phyloP scores from a whole-genome alignment of 1,140 invertebrate genomes.

The Radopholus similis region DNA sequence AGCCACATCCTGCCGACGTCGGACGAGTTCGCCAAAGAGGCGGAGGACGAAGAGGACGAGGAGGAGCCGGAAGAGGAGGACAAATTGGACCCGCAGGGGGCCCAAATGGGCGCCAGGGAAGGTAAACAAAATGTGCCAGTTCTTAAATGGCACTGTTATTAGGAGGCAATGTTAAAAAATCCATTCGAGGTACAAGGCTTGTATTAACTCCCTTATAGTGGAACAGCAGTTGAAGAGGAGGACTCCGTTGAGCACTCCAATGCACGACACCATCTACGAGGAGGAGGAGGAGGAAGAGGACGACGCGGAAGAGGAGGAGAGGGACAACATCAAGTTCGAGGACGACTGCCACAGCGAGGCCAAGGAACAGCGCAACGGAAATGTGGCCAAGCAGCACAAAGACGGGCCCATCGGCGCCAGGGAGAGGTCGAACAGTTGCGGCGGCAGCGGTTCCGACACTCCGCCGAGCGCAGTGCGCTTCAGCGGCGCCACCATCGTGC shows the following conservation, averaged over 20 bases:
- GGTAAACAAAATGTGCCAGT: background rate
- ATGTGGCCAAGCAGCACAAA: background rate
- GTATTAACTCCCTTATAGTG: background rate
- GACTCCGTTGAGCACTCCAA: background rate
- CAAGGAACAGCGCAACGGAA: too few relatives aligned
- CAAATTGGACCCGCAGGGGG: background rate
- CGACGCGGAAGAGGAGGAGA: constrained; percentile 12
- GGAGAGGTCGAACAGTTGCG: background rate
- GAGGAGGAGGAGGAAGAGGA: constrained; percentile 15
- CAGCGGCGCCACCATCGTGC: background rate
- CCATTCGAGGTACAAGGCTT: too few relatives aligned
- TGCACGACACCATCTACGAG: constrained; percentile 13
- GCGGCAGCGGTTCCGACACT: background rate
- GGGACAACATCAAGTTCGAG: background rate
- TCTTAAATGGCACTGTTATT: too few relatives aligned
- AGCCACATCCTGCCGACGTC: constrained; percentile 59
- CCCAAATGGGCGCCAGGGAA: background rate
- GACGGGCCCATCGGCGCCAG: background rate
- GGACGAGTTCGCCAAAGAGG: constrained; percentile 59
- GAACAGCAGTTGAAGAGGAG: background rate
- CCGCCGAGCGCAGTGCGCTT: background rate
- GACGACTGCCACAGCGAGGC: too few relatives aligned
- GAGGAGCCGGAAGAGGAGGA: constrained; percentile 14
- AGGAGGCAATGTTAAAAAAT: too few relatives aligned
- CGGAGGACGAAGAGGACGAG: constrained; percentile 48